phyloP scores from a whole-genome alignment of 30 jellyfish, hydroid and myxozoan species.

The Hydractinia echinata region DNA sequence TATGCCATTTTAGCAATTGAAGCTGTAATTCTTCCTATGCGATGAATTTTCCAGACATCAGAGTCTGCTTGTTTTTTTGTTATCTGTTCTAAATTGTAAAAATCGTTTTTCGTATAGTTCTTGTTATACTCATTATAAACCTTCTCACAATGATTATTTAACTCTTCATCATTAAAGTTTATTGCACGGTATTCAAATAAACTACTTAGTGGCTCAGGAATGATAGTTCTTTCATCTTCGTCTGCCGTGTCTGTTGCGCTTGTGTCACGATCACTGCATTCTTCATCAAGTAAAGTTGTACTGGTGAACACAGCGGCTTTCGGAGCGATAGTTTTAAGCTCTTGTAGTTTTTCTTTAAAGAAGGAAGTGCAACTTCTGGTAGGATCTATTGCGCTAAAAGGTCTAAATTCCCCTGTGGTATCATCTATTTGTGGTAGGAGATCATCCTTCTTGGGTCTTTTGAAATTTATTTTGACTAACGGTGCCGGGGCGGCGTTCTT shows the following conservation, averaged over 20 bases:
- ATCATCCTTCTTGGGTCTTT: conserved; percentile 28
- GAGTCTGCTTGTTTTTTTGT: too few relatives aligned
- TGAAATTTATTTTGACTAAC: conserved; percentile 9
- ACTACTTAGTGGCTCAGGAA: conserved; percentile 12
- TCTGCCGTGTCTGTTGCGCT: conserved; percentile 6
- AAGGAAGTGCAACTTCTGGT: background rate
- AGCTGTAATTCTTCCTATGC: too few relatives aligned
- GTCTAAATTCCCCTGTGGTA: conserved; percentile 4
- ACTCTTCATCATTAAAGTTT: too few relatives aligned
- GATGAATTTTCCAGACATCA: too few relatives aligned
- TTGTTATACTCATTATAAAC: too few relatives aligned
- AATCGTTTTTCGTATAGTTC: too few relatives aligned
- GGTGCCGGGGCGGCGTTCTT: conserved; percentile 27
- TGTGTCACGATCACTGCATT: background rate
- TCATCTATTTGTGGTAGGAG: conserved; percentile 6
- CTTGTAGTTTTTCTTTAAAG: background rate
- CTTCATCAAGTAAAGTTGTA: background rate
- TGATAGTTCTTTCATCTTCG: background rate
- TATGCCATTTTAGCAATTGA: too few relatives aligned
- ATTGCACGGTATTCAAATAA: too few relatives aligned
- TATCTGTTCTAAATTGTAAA: too few relatives aligned
- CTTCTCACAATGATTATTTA: too few relatives aligned
- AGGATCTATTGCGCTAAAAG: conserved; percentile 15
- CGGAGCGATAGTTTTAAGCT: background rate
- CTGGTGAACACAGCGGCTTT: conserved; percentile 3